Conservation (phyloP, 2,113 vertebrate species). For the Polyodon spathula region DNA sequence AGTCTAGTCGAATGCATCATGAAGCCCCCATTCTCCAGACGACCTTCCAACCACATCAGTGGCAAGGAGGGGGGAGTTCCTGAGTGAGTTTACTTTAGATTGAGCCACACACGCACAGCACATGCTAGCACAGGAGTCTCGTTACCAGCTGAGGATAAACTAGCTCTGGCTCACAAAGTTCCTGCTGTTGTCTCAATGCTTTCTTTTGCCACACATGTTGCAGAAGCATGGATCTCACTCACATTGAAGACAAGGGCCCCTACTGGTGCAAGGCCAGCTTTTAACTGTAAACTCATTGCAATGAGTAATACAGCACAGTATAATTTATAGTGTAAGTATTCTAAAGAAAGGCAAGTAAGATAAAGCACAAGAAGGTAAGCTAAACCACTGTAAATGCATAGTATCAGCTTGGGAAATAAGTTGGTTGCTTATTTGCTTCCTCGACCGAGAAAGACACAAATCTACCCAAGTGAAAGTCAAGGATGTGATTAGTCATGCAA, state of each 20-base stretch:
- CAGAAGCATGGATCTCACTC: slow-evolving; percentile 5
- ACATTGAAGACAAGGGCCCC: neutral
- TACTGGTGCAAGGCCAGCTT: neutral
- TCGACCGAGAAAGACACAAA: too few relatives aligned
- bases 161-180: neutral
- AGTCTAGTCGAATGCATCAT: slow-evolving; percentile 9
- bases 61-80: slow-evolving; percentile 24
- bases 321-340: too few relatives aligned
- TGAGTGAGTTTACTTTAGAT: slow-evolving; percentile 35
- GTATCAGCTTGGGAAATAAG: too few relatives aligned
- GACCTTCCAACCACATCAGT: slow-evolving; percentile 32
- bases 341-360: too few relatives aligned
- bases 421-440: too few relatives aligned
- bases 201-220: neutral
- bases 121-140: slow-evolving; percentile 32
- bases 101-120: slow-evolving; percentile 33
- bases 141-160: neutral
- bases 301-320: too few relatives aligned
- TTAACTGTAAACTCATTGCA: neutral
- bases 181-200: neutral
- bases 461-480: too few relatives aligned
- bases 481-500: too few relatives aligned
- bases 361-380: too few relatives aligned
- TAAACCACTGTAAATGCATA: too few relatives aligned
- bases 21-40: neutral